Evolutionary conservation across 2,113 vertebrate genomes (phyloP).

Genomic region (Albula goreensis): DNA sequence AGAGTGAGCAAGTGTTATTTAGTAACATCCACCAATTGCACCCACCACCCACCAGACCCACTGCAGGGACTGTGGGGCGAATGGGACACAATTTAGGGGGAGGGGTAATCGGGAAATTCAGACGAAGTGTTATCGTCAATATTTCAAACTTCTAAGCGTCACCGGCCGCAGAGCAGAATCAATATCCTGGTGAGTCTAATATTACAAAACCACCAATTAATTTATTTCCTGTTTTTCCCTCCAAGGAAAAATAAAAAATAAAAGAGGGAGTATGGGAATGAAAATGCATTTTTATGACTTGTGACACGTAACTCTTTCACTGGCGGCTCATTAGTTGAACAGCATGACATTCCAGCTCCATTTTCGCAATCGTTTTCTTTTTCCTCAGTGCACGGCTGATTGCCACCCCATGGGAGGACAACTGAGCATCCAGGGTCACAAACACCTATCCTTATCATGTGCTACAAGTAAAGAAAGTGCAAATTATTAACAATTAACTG

Average conservation of each 20-base stretch:
- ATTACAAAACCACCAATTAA: conserved; percentile 45
- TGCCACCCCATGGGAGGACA: not conserved
- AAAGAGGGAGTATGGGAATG: not conserved
- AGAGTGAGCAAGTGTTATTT: not conserved
- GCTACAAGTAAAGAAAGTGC: not conserved
- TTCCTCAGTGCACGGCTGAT: not conserved
- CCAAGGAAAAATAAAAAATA: conserved; percentile 30
- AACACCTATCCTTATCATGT: not conserved
- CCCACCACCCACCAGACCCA: not conserved
- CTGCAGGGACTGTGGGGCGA: not conserved
- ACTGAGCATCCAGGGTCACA: not conserved
- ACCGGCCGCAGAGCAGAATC: not conserved
- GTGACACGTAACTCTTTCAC: not conserved
- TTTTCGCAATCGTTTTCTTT: not conserved
- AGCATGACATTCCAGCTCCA: conserved; percentile 1
- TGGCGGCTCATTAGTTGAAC: not conserved
- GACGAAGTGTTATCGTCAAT: conserved; percentile 28
- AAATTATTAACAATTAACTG: not conserved
- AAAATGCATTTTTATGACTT: not conserved
- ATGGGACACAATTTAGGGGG: not conserved
- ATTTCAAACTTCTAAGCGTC: conserved; percentile 27
- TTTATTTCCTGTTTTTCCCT: conserved; percentile 33
- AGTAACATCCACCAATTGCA: not conserved
- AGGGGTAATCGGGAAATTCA: conserved; percentile 9
- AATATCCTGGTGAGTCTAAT: conserved; percentile 19